A percentile compares a stretch with the other conserved stretches of the same genome.
Conservation (phyloP, 1,140 invertebrate species). For the Tetraneura akinire region DNA sequence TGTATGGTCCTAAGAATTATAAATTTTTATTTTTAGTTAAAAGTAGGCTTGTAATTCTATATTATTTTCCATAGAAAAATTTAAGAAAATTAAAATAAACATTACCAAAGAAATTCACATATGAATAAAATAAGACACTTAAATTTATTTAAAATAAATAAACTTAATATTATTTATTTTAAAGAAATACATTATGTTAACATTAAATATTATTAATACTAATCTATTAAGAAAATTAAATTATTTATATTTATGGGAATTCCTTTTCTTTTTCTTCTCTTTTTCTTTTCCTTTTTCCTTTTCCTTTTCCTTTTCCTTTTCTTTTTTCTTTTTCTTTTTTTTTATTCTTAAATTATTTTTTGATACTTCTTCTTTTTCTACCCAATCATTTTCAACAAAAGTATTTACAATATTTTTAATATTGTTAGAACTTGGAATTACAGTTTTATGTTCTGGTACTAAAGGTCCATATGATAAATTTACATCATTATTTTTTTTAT, state of each 20-base stretch:
- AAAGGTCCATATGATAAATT: conserved; percentile 3
- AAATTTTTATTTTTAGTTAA: too few species aligned
- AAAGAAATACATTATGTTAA: too few species aligned
- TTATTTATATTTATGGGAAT: conserved; percentile 38
- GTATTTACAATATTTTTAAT: background rate
- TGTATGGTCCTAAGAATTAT: too few species aligned
- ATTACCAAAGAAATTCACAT: too few species aligned
- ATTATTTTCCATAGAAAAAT: too few species aligned
- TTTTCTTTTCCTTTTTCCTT: conserved; percentile 29
- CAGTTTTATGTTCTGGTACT: background rate
- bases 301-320: conserved; percentile 1
- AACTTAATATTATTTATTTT: too few species aligned
- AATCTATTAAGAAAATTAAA: too few species aligned
- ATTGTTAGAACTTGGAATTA: background rate
- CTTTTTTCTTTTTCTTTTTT: conserved; percentile 44
- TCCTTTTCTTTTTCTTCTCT: conserved; percentile 41
- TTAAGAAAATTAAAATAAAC: too few species aligned
- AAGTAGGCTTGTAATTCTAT: too few species aligned
- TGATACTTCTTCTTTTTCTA: background rate
- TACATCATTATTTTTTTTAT: background rate
- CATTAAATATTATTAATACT: too few species aligned
- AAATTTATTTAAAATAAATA: too few species aligned
- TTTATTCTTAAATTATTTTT: background rate
- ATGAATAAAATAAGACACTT: too few species aligned
- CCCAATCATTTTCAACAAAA: conserved; percentile 2